phyloP scores from a whole-genome alignment of 2,113 vertebrate genomes.

The Vidua chalybeata region DNA sequence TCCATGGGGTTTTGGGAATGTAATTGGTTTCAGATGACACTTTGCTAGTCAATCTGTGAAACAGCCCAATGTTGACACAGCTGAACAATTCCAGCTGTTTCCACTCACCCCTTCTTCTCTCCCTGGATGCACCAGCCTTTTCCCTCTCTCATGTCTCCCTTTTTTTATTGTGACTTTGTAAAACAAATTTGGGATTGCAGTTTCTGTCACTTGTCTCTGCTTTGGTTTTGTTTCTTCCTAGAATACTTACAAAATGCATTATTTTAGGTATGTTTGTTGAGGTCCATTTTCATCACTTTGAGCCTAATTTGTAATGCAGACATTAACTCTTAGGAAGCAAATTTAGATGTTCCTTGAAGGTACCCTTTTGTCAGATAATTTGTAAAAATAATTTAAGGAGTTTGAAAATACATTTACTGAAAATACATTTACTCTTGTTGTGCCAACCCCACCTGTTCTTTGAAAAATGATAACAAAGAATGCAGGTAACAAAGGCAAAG shows the following conservation, averaged over 20 bases:
- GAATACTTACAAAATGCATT: background rate
- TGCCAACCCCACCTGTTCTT: background rate
- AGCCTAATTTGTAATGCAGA: background rate
- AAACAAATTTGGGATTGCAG: constrained; percentile 27
- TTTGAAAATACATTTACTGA: background rate
- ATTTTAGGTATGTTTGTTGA: background rate
- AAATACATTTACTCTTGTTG: background rate
- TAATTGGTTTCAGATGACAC: constrained; percentile 86
- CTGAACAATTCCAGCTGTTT: constrained; percentile 82
- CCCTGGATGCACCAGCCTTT: constrained; percentile 62
- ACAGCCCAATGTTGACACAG: constrained; percentile 77
- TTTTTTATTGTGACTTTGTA: constrained; percentile 65
- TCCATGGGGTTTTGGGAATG: constrained; percentile 80
- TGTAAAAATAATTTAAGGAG: background rate
- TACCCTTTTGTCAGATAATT: background rate
- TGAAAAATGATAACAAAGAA: background rate
- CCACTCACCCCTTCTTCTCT: constrained; percentile 73
- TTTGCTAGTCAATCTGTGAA: constrained; percentile 81
- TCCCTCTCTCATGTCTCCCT: constrained; percentile 46
- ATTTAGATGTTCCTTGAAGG: background rate
- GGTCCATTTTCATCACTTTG: background rate
- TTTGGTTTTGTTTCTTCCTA: background rate
- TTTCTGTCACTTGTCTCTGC: constrained; percentile 34
- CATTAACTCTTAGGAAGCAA: background rate
- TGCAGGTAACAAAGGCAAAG: background rate